Evolutionary conservation across 1,140 invertebrate species (phyloP), one percentile per base, ranked within the genome.

Genomic region (Penaeus chinensis): DNA sequence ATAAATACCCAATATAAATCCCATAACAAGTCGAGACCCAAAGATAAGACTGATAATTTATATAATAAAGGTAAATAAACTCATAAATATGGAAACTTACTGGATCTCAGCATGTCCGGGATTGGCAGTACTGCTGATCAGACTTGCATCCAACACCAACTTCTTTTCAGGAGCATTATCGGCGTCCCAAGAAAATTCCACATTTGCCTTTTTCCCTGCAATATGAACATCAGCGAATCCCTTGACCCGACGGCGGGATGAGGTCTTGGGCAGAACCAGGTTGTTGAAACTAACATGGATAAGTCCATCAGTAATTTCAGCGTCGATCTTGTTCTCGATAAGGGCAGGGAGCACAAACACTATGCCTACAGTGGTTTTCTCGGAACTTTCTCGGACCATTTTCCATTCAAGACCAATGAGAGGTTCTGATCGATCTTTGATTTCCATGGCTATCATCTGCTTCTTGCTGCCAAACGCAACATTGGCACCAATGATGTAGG

Each of bases 141-240:
- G 37, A n/a, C 2, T 65, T 60, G 54, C 74, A 32, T 85, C 84
- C 0, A 83, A 4, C 10, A n/a, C 54, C 22, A 87, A 60, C 69
- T 83, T 87, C 60, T 87, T n/a, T 18, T 60, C 24, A 0, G 24
- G 42, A 62, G 76, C 80, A 20, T 47, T 18, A 27, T 87, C 85
- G 13, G 80, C 85, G 24, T 87, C 61, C 85, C 85, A 87, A 11
- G 42, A 27, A 16, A 87, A 22, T 37, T 77, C 81, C n/a, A 54
- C 62, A n/a, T 54, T 62, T 5, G n/a, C n/a, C 32, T 42, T 65
- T 47, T 87, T 62, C 27, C 20, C 42, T 32, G 20, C 60, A 10
- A 81, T 42, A 69, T 83, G 62, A 27, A 87, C 24, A 32, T 87
- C 69, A 63, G 80, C 22, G 65, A 87, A 87, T 1, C 47, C 85